A percentile compares a stretch with the other conserved stretches of the same genome.
phyloP scores from a whole-genome alignment of 2,113 vertebrate species.

The Oriolus oriolus region DNA sequence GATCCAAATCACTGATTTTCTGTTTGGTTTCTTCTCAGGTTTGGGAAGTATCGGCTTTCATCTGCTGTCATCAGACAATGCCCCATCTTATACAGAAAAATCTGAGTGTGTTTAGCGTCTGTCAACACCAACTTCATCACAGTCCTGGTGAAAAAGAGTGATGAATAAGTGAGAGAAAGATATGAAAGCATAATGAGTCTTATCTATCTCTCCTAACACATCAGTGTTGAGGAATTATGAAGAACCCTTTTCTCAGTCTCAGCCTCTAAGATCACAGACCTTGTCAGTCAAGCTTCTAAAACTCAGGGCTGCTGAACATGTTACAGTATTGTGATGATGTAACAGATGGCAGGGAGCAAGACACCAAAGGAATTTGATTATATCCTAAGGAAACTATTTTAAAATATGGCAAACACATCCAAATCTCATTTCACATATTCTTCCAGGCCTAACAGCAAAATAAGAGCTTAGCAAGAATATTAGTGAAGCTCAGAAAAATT shows the following conservation, averaged over 20 bases:
- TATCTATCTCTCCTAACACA: background rate
- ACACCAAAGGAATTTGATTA: background rate
- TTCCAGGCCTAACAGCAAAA: background rate
- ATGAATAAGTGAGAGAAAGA: constrained; percentile 10
- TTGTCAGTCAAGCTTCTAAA: constrained; percentile 20
- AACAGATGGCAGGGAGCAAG: constrained; percentile 42
- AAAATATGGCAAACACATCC: background rate
- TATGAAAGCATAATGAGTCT: background rate
- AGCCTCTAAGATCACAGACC: background rate
- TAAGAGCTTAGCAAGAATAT: background rate
- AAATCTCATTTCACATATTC: background rate
- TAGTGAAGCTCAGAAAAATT: background rate
- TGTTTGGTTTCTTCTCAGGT: background rate
- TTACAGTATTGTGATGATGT: background rate
- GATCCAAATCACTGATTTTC: background rate
- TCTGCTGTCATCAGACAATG: background rate
- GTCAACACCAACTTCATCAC: background rate
- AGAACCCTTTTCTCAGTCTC: background rate
- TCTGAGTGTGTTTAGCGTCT: background rate
- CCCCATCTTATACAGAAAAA: background rate
- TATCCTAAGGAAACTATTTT: background rate
- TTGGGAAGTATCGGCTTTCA: background rate
- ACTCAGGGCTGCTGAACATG: background rate
- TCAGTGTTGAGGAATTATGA: background rate
- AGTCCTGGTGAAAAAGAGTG: background rate